Conservation (phyloP, 2,888 invertebrate species). For the Agrotis puta region DNA sequence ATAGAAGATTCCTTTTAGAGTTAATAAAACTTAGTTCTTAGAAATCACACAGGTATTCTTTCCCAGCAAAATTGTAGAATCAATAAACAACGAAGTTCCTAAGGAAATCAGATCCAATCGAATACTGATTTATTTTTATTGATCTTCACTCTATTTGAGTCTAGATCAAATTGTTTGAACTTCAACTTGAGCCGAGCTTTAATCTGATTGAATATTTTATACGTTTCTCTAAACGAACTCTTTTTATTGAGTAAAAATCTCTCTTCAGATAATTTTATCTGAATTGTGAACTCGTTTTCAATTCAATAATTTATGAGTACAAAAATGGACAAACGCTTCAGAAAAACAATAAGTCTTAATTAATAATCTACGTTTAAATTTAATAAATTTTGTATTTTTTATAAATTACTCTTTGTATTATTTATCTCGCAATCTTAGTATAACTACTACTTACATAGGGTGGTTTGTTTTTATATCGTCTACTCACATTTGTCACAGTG, state of each 20-base stretch:
- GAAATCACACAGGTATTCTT: background rate
- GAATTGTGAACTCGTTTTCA: background rate
- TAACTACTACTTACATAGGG: no score
- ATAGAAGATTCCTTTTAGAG: no score
- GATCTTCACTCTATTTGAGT: constrained; percentile 6
- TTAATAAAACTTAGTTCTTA: background rate
- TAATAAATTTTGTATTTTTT: no score
- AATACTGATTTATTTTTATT: constrained; percentile 26
- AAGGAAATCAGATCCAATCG: constrained; percentile 5
- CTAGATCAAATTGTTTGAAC: constrained; percentile 32
- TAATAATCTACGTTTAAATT: no score
- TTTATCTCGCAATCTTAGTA: no score
- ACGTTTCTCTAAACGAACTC: constrained; percentile 21
- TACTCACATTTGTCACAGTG: no score
- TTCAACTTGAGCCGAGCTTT: constrained; percentile 15
- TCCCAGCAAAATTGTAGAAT: background rate
- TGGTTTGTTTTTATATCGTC: no score
- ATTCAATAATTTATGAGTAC: background rate
- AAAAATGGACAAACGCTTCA: no score
- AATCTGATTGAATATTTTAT: constrained; percentile 40
- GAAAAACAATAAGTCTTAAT: no score
- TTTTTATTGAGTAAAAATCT: background rate
- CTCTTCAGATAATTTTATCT: background rate
- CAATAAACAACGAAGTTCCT: background rate
- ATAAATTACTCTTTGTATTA: no score